Percentiles rank a stretch among this genome's conserved stretches.
Conservation (phyloP, 1,140 invertebrate species). For the Drosophila kikkawai region DNA sequence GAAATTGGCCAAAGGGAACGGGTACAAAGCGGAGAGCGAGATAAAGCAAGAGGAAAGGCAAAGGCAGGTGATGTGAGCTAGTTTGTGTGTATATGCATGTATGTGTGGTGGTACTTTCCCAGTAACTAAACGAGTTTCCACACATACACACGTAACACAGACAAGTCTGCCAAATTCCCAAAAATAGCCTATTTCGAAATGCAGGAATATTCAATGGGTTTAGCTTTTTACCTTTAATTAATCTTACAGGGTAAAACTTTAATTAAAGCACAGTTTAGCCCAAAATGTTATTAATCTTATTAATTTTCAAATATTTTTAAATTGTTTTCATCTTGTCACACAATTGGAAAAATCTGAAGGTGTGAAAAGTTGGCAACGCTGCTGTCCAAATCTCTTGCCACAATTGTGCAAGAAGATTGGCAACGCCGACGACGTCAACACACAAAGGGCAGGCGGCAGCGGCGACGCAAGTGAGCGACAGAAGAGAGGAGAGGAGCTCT, state of each 20-base stretch:
- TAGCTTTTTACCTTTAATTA: background rate
- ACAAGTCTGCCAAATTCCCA: background rate
- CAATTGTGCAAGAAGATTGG: constrained; percentile 28
- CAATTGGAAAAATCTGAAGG: background rate
- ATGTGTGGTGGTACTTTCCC: constrained; percentile 41
- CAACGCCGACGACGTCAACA: constrained; percentile 13
- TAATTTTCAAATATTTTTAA: too few species aligned
- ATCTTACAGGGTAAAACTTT: too few species aligned
- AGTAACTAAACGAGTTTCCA: constrained; percentile 44
- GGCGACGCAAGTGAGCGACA: constrained; percentile 3
- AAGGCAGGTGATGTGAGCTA: constrained; percentile 35
- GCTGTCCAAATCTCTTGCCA: background rate
- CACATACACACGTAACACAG: constrained; percentile 9
- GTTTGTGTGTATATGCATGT: constrained; percentile 3
- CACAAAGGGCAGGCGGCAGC: constrained; percentile 25
- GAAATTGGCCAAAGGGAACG: constrained; percentile 52
- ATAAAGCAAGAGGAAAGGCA: constrained; percentile 33
- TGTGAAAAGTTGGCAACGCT: constrained; percentile 8
- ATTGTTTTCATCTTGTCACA: too few species aligned
- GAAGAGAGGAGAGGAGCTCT: constrained; percentile 16
- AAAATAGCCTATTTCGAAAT: background rate
- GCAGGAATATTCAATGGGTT: background rate
- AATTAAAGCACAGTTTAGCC: too few species aligned
- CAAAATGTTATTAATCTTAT: too few species aligned
- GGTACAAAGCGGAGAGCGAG: constrained; percentile 1